Evolutionary conservation across 1,140 invertebrate species (phyloP).

Genomic region (Saccostrea glomerata): DNA sequence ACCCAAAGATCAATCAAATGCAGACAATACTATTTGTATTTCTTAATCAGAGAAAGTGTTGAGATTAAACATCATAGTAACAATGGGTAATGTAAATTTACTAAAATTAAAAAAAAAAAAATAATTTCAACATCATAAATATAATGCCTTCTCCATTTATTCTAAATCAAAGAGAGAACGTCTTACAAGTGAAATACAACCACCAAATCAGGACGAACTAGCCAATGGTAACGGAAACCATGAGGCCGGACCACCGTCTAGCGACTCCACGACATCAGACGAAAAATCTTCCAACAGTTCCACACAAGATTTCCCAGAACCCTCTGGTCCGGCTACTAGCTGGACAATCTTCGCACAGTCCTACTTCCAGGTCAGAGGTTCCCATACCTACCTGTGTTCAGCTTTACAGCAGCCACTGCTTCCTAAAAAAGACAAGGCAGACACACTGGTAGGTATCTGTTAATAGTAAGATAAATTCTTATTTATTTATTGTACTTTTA

Average conservation of each 20-base stretch:
- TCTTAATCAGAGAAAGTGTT: too few relatives aligned
- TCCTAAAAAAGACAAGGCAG: conserved; percentile 65
- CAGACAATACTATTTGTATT: too few relatives aligned
- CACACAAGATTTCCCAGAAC: conserved; percentile 32
- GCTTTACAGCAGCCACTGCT: conserved; percentile 66
- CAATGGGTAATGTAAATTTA: too few relatives aligned
- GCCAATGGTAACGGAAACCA: conserved; percentile 44
- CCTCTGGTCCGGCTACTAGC: conserved; percentile 45
- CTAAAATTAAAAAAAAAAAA: too few relatives aligned
- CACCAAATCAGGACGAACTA: conserved; percentile 14
- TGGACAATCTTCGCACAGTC: conserved; percentile 68
- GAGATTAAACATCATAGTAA: too few relatives aligned
- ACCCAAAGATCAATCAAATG: too few relatives aligned
- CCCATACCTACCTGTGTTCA: conserved; percentile 66
- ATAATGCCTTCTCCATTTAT: too few relatives aligned
- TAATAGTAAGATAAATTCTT: too few relatives aligned
- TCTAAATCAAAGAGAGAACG: not conserved
- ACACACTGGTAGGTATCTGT: conserved; percentile 63
- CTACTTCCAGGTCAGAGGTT: conserved; percentile 63
- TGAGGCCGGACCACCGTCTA: conserved; percentile 42
- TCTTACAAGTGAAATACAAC: conserved; percentile 35
- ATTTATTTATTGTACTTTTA: too few relatives aligned
- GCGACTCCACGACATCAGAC: conserved; percentile 45
- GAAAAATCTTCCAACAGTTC: conserved; percentile 42
- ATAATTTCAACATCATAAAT: too few relatives aligned